These are phyloP conservation scores for Tenebrosternarchus preto DNA, from an alignment of 2,113 vertebrate species.

Conservation along the genomic window DNA sequence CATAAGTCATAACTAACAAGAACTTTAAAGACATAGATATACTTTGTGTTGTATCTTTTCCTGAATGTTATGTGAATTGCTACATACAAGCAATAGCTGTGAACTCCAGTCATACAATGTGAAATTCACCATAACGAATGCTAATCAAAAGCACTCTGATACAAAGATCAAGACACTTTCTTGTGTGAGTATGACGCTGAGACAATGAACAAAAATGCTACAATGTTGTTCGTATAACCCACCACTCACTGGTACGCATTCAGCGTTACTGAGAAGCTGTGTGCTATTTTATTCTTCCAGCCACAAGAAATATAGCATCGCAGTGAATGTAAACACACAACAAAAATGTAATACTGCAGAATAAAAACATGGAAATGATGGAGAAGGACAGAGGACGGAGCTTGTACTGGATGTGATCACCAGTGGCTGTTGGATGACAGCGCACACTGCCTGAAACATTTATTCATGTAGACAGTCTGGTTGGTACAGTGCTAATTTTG, in stretches of 20 bases:
- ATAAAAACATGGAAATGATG: background rate
- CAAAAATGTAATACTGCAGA: constrained; percentile 17
- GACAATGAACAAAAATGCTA: background rate
- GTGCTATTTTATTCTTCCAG: background rate
- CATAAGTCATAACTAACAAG: constrained; percentile 47
- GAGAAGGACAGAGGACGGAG: background rate
- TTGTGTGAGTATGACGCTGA: background rate
- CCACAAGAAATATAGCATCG: background rate
- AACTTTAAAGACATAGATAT: background rate
- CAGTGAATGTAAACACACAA: constrained; percentile 25
- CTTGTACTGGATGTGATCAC: background rate
- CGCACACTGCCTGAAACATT: background rate
- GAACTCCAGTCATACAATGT: background rate
- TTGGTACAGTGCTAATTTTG: constrained; percentile 13
- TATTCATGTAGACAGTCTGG: background rate
- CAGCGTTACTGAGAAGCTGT: background rate
- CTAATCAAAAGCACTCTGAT: background rate
- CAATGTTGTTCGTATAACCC: no score
- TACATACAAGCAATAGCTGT: background rate
- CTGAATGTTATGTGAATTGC: background rate
- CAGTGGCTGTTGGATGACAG: background rate
- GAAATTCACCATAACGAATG: background rate
- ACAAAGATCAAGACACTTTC: background rate
- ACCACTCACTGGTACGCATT: background rate
- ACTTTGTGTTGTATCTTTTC: background rate